Base-by-base conservation (phyloP, 1,140 invertebrate species). In the Glossosoma conforme region DNA sequence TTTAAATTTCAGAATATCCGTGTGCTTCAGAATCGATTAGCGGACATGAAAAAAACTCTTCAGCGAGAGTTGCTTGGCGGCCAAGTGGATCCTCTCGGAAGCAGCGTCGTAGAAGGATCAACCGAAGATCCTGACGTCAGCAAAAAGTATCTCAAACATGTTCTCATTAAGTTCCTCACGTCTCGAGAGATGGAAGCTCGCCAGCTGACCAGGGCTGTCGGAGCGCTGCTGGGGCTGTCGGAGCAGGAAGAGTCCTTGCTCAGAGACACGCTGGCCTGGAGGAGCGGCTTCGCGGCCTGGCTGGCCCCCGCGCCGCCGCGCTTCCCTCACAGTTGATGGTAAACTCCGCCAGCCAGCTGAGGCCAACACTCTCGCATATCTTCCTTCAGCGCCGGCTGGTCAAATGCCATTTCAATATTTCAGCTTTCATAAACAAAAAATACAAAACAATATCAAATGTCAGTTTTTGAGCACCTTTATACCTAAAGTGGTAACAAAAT, bases 81-180 rank as follows among this genome's bases (percentile, higher is more conserved):
- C 65, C 67, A 18, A 15, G 51, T 54, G 24, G 56, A 58, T 35
- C 56, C 56, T 2, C 40, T 58, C 1, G 61, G 53, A 66, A 78
- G 65, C 59, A 74, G 67, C 59, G 70, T 71, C 44, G 67, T 70
- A n/a, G 71, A 74, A 45, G 62, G 66, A 1, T 66, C 70, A 1
- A 67, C 70, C 0, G 75, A 79, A 48, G 83, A 85, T 35, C 79
- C 85, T 3, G 86, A 90, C 59, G 83, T 92, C 30, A 92, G 90
- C 69, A 70, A 71, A 61, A 62, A 70, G 67, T 71, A 95, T 70
- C 75, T 95, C 42, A 94, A 93, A 65, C 91, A 95, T 69, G 91
- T 95, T 49, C 82, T 96, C 43, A 83, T 96, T 4, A 93, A 93
- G 65, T 94, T 95, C 69, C 75, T 95, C 58, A 91, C 91, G 0